Base-by-base conservation (phyloP, 2,888 invertebrate genomes). In the Nymphalis c-album region DNA sequence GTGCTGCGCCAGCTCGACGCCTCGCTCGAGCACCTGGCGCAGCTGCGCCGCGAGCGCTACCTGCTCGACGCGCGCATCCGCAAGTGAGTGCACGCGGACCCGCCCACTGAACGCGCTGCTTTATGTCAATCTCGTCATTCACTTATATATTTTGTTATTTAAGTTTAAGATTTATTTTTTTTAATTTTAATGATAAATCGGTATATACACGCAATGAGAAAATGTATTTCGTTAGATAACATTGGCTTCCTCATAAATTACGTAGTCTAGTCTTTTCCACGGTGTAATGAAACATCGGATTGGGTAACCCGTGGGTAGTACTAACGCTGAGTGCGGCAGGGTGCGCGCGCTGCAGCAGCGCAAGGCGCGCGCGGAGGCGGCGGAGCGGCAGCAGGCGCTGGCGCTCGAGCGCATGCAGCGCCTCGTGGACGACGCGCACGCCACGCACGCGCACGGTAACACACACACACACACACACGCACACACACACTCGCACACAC, bases 61-160 rank as follows among this genome's bases (percentile, higher is more conserved):
- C 94, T 98, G 70, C 93, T 98, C 78, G 99, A 99, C 81, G 97
- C 97, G 81, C 97, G 98, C 92, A 95, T 98, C 59, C 94, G 98
- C 82, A 98, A 98, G 95, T 97, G 89, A 89, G 95, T 94, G 71
- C 35, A 22, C 22, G 22, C 22, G 22, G 22, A 22, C 22, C 22
- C 22, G 22, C 22, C 22, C 22, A 22, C 22, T 22, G 22, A 22
- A 22, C 22, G 22, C 6, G 0, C 26, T 31, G 6, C 6, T 5
- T 31, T 31, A 31, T 6, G 26, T 31, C 6, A 31, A 31, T 31
- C 0, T 31, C 5, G 0, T 6, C 5, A 31, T 31, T 31, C 26
- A 31, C 6, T 31, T 31, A 31, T 31, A 5, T 31, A 31, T 31
- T 31, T 31, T 31, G 26, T 31, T 31, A 31, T 31, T 31, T 31